Evolutionary conservation across 2,888 invertebrate genomes (phyloP), one percentile per base, ranked within the genome.

Genomic region (Thera obeliscata): DNA sequence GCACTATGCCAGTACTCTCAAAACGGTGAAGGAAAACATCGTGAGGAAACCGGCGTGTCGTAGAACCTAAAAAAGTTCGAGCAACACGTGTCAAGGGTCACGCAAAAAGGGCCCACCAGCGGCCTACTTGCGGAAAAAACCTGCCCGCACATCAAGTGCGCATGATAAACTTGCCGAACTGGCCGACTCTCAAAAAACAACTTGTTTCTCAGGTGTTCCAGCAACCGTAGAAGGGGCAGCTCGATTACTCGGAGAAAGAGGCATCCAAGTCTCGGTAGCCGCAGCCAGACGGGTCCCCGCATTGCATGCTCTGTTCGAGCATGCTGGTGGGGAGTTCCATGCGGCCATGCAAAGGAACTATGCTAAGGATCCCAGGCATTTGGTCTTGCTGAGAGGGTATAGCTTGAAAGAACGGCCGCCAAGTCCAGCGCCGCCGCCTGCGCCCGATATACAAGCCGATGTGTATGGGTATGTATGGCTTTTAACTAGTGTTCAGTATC

Each of bases 271-370:
- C 56, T 98, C 98, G 0, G 95, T 99, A 48, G 95, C 98, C 64
- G 97, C 98, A 0, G 98, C 99, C 0, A 94, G 98, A 58, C 98
- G 98, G 85, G 96, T 98, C 76, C 97, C 98, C 0, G 95, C 97
- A 0, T 88, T 99, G 2, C 96, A 97, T 76, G 97, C 97, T 81
- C 89, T 99, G 5, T 99, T 97, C 89, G 98, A 98, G 85, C 97
- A 97, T 84, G 97, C 98, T 2, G 98, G 98, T 7, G 98, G 98
- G 0, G 98, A 98, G 86, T 91, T 97, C 61, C 95, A 94, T 59
- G 94, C 96, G 0, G 96, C 96, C 0, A 96, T 96, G 77, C 96
- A 96, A 11, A 97, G 98, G 86, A 98, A 98, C 86, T 99, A 98
- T 85, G 98, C 98, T 0, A 97, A 98, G 91, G 97, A 98, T 84